A percentile compares a stretch with the other conserved stretches of the same genome.
Conservation (phyloP, 2,113 vertebrate genomes). For the Cranoglanis bouderius region DNA sequence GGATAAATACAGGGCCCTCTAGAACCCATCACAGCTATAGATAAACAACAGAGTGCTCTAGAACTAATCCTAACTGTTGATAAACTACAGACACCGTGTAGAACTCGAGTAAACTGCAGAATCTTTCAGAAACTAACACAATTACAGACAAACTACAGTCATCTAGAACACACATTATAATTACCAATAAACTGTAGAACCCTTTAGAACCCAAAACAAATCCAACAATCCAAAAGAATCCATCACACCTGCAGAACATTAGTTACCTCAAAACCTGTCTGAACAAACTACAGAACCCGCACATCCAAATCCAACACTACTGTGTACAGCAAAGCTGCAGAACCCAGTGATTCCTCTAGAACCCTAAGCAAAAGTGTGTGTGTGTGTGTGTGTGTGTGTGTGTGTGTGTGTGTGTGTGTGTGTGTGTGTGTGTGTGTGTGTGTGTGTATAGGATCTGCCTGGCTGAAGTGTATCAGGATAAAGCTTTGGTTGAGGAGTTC, state of each 20-base stretch:
- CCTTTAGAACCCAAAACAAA: background rate
- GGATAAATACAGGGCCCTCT: no score
- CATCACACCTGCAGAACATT: background rate
- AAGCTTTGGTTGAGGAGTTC: slow-evolving; percentile 77
- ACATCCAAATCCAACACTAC: background rate
- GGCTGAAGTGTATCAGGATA: slow-evolving; percentile 92
- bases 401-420: slow-evolving; percentile 37
- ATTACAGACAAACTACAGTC: background rate
- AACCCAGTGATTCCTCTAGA: background rate
- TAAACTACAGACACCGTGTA: no score
- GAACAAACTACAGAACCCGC: background rate
- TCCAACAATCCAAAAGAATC: background rate
- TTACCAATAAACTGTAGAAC: background rate
- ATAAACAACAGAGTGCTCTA: background rate
- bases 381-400: slow-evolving; percentile 22
- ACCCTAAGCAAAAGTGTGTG: background rate
- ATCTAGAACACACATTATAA: background rate
- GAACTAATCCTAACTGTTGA: background rate
- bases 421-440: background rate
- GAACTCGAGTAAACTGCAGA: no score
- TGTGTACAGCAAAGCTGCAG: background rate
- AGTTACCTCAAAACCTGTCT: background rate
- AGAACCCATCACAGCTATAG: no score
- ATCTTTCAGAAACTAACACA: background rate
- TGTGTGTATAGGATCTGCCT: slow-evolving; percentile 84